These are phyloP conservation scores for Sebastes iracundus DNA, from an alignment of 2,797 vertebrate genomes.

Conservation along the genomic window DNA sequence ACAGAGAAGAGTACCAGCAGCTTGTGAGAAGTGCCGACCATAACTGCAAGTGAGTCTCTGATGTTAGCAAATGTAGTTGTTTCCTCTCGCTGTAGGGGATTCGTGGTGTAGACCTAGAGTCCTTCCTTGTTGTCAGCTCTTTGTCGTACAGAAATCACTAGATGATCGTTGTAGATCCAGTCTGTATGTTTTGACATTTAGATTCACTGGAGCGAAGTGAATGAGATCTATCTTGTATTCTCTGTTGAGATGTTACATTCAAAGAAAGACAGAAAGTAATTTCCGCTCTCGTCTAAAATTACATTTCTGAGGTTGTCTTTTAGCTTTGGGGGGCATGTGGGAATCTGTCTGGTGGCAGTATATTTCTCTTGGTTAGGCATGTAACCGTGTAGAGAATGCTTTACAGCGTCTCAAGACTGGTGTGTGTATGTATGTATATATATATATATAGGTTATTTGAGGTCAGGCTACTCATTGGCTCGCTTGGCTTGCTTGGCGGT, in stretches of 20 bases:
- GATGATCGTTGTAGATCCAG: not conserved
- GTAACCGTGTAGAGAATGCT: not conserved
- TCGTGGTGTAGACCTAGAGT: not conserved
- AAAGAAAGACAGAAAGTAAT: not conserved
- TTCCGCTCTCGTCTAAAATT: not conserved
- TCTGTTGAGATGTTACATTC: not conserved
- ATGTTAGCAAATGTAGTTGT: not conserved
- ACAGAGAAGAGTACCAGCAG: not conserved
- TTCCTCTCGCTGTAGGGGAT: not conserved
- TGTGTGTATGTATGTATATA: not conserved
- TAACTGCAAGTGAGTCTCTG: not conserved
- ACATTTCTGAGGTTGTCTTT: not conserved
- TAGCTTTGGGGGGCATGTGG: not conserved
- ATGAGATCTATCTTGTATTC: not conserved
- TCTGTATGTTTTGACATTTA: not conserved
- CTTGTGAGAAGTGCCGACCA: not conserved
- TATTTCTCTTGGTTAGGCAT: not conserved
- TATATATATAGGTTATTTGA: conserved; percentile 14
- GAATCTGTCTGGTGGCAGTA: not conserved
- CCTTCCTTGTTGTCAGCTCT: too few relatives aligned
- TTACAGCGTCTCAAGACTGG: not conserved
- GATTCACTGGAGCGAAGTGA: not conserved
- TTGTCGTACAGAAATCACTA: not conserved
- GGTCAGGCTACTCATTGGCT: not conserved
- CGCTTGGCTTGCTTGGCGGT: not conserved